These are phyloP conservation scores for Cyrtonyx montezumae DNA, from an alignment of 2,113 vertebrate species.

Conservation along the genomic window DNA sequence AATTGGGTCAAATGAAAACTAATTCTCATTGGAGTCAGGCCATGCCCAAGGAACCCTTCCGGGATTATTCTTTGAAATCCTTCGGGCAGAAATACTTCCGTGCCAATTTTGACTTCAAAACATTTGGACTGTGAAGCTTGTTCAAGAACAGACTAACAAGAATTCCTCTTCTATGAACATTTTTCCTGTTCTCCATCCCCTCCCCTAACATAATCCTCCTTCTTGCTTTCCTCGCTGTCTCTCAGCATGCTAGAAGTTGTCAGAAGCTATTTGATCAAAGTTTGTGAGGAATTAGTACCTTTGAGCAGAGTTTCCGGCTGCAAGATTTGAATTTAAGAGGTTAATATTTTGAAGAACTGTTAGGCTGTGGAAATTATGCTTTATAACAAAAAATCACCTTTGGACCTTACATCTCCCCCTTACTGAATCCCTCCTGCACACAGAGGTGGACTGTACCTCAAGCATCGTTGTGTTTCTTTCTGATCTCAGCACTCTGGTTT, in stretches of 20 bases:
- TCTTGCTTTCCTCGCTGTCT: neutral
- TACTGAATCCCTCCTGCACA: neutral
- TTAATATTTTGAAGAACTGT: slow-evolving; percentile 39
- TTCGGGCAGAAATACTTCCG: slow-evolving; percentile 58
- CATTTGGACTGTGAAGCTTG: slow-evolving; percentile 37
- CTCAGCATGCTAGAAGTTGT: slow-evolving; percentile 13
- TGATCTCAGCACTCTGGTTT: slow-evolving; percentile 3
- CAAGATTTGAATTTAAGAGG: slow-evolving; percentile 40
- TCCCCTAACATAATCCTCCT: neutral
- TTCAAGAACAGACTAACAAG: slow-evolving; percentile 22
- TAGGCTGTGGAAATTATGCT: neutral
- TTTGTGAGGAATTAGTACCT: neutral
- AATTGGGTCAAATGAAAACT: slow-evolving; percentile 70
- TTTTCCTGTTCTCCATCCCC: slow-evolving; percentile 14
- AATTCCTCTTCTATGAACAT: slow-evolving; percentile 19
- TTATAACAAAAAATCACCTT: slow-evolving; percentile 40
- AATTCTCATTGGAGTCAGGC: slow-evolving; percentile 62
- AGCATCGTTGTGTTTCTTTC: neutral
- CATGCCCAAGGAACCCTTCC: slow-evolving; percentile 53
- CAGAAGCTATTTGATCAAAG: slow-evolving; percentile 44
- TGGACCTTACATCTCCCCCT: neutral
- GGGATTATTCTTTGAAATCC: slow-evolving; percentile 65
- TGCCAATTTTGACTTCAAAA: slow-evolving; percentile 59
- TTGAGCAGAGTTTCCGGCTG: slow-evolving; percentile 14
- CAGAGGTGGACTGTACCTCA: neutral